Percentiles rank a stretch among this genome's conserved stretches.
Conservation (phyloP, 2,797 vertebrate genomes). For the Coreius guichenoti region DNA sequence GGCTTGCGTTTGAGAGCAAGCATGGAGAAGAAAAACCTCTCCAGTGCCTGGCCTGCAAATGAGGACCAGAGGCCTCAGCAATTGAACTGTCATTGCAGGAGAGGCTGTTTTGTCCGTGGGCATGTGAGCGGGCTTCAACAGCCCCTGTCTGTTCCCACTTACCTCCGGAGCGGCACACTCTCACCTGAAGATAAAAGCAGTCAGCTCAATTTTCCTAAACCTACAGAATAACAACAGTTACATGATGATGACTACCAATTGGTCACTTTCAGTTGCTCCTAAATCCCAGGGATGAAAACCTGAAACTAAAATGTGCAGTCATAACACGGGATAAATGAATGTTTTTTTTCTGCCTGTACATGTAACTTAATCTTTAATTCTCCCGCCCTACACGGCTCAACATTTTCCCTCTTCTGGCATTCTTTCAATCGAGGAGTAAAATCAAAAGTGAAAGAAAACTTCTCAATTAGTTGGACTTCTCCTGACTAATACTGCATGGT, state of each 20-base stretch:
- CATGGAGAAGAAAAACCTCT: conserved; percentile 77
- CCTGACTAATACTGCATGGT: conserved; percentile 57
- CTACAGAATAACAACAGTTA: conserved; percentile 73
- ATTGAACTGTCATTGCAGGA: conserved; percentile 91
- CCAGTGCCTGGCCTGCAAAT: conserved; percentile 85
- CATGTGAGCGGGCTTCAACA: conserved; percentile 74
- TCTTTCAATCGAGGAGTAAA: conserved; percentile 64
- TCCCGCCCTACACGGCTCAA: conserved; percentile 59
- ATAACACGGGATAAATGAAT: conserved; percentile 58
- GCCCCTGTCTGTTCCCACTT: conserved; percentile 78
- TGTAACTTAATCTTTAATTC: conserved; percentile 69
- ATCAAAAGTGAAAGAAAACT: conserved; percentile 67
- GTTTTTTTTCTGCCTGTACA: conserved; percentile 56
- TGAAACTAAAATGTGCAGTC: conserved; percentile 57
- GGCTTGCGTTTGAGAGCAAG: conserved; percentile 86
- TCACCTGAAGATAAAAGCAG: conserved; percentile 85
- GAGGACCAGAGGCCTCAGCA: conserved; percentile 85
- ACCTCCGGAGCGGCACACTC: conserved; percentile 73
- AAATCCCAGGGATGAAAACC: conserved; percentile 61
- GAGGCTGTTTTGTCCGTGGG: conserved; percentile 77
- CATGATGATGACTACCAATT: conserved; percentile 80
- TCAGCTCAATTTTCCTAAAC: conserved; percentile 78
- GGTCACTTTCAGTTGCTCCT: conserved; percentile 60
- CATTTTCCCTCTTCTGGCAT: conserved; percentile 59
- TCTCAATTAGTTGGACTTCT: conserved; percentile 69